These are phyloP conservation scores for Pitangus sulphuratus DNA, from an alignment of 2,797 vertebrate species.

Conservation along the genomic window DNA sequence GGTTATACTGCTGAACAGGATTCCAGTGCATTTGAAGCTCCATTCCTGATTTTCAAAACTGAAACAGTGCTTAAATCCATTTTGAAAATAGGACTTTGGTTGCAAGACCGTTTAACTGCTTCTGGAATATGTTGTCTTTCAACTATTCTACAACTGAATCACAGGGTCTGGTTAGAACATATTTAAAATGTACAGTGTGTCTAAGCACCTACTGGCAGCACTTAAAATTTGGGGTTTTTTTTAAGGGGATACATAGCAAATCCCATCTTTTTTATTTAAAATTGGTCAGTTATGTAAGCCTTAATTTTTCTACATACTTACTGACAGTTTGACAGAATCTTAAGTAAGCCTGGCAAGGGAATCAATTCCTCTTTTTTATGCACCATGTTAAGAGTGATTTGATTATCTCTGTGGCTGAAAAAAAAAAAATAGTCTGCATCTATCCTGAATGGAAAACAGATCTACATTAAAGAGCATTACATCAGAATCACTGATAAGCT, in stretches of 20 bases:
- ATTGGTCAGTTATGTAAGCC: background rate
- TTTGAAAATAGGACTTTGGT: background rate
- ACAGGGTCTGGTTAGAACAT: background rate
- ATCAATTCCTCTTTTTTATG: slow-evolving; percentile 50
- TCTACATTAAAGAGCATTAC: slow-evolving; percentile 60
- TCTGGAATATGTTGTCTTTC: background rate
- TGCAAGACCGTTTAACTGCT: background rate
- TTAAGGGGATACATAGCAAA: background rate
- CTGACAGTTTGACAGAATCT: slow-evolving; percentile 60
- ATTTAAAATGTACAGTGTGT: background rate
- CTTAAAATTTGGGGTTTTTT: background rate
- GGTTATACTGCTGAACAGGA: background rate
- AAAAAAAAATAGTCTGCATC: slow-evolving; percentile 55
- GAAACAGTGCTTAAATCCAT: background rate
- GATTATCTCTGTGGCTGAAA: slow-evolving; percentile 58
- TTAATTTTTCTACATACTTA: background rate
- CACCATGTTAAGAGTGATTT: slow-evolving; percentile 62
- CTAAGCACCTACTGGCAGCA: background rate
- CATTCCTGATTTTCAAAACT: background rate
- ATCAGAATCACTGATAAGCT: slow-evolving; percentile 48
- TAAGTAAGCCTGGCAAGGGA: slow-evolving; percentile 26
- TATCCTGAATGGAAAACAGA: slow-evolving; percentile 76
- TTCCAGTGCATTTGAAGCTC: background rate
- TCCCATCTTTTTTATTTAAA: background rate
- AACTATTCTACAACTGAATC: background rate